A percentile compares a stretch with the other conserved stretches of the same genome.
Evolutionary conservation across 2,797 vertebrate genomes (phyloP).

Genomic region (Lagothrix lagotricha): DNA sequence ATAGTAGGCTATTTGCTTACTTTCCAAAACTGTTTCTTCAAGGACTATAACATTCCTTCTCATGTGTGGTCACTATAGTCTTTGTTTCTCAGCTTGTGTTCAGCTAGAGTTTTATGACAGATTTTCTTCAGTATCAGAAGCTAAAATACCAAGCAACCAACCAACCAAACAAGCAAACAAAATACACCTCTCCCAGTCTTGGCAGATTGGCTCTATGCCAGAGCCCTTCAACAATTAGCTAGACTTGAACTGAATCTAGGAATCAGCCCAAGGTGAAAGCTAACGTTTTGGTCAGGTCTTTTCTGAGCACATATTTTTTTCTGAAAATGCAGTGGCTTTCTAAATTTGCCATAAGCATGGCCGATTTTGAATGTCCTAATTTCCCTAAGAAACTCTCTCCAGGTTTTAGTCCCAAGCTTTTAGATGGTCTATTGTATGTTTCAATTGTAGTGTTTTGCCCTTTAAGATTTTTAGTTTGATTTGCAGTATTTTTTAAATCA

Average conservation of each 20-base stretch:
- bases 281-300: background rate
- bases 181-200: background rate
- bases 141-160: background rate
- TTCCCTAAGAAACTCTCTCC: background rate
- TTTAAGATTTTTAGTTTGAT: background rate
- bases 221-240: background rate
- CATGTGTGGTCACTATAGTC: background rate
- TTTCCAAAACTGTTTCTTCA: background rate
- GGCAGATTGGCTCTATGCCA: background rate
- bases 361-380: background rate
- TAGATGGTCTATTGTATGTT: background rate
- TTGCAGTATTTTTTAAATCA: background rate
- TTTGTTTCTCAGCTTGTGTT: background rate
- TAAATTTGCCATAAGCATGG: background rate
- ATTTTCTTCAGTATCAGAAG: background rate
- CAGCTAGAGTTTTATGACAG: background rate
- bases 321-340: background rate
- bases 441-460: background rate
- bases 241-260: background rate
- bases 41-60: background rate
- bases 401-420: background rate
- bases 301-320: slow-evolving; percentile 8
- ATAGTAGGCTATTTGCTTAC: background rate
- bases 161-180: background rate
- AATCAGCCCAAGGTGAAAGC: background rate